A percentile compares a stretch with the other conserved stretches of the same genome.
These are phyloP conservation scores for Acanthurus lineatus DNA, from an alignment of 2,797 vertebrate genomes.

Conservation along the genomic window DNA sequence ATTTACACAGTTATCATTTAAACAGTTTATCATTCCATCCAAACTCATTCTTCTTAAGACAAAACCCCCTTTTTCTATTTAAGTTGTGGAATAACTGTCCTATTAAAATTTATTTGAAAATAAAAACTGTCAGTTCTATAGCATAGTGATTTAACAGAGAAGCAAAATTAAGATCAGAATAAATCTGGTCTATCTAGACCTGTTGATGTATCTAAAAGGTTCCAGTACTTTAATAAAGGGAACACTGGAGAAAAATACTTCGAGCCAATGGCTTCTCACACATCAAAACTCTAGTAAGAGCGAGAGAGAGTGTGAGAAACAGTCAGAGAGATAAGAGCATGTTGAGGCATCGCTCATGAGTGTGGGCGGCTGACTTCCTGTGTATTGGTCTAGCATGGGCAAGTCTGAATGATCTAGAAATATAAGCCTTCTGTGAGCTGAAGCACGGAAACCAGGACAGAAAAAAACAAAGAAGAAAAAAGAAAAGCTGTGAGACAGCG, in stretches of 20 bases:
- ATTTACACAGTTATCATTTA: no score
- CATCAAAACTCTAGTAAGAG: not conserved
- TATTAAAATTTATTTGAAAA: not conserved
- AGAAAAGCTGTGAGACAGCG: not conserved
- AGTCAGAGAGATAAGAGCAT: slow-evolving; percentile 27
- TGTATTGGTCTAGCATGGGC: slow-evolving; percentile 44
- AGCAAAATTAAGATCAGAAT: not conserved
- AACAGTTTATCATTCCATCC: no score
- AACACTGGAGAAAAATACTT: not conserved
- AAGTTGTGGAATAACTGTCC: not conserved
- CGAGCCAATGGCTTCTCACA: not conserved
- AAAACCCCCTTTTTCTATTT: no score
- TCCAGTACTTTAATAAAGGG: not conserved
- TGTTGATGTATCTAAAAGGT: not conserved
- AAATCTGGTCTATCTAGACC: not conserved
- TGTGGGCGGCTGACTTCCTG: slow-evolving; percentile 74
- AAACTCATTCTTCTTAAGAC: no score
- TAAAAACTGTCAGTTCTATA: not conserved
- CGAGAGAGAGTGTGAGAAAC: slow-evolving; percentile 9
- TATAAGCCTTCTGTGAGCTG: slow-evolving; percentile 11
- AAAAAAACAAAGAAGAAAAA: not conserved
- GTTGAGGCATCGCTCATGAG: slow-evolving; percentile 50
- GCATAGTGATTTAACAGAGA: not conserved
- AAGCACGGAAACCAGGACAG: not conserved
- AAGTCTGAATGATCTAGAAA: slow-evolving; percentile 37